Evolutionary conservation across 1,140 invertebrate species (phyloP), one percentile per base, ranked within the genome.

Genomic region (Cotesia vestalis): DNA sequence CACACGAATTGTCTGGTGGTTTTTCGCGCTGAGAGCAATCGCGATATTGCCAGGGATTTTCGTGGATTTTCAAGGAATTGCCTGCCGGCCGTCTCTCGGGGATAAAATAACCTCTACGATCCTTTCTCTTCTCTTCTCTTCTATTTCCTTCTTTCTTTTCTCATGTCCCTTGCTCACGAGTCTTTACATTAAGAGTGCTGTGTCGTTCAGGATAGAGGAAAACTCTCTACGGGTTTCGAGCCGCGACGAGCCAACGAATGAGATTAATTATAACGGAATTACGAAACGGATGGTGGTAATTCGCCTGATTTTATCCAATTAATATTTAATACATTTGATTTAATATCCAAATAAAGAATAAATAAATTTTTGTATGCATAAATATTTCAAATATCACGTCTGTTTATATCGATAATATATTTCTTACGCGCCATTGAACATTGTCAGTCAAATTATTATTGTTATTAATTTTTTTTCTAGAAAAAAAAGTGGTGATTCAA

Each of bases 251-350:
- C 40, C 40, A 46, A 72, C 53, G 57, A 72, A 67, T 72, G 53
- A 67, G 55, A 72, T 72, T 72, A 67, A 72, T 72, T 72, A 72
- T 72, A 72, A 72, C 62, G 35, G 62, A 72, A 72, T 72, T 72
- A 72, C 63, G 35, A 72, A 59, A 66, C 62, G 70, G 70, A 72
- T 67, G 63, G 55, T 72, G 64, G 71, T 67, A 67, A 72, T 72
- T 72, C 71, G 40, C 64, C 55, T 72, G 71, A 72, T 67, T 72
- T 66, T 61, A 61, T 46, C 40, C 55, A 27, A 27, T 27, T 27
- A 27, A 27, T 27, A 27, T 27, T 27, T 27, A 27, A 27, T 27
- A 2, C 1, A 27, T 27, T 27, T 27, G 27, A 27, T 27, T 27
- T 27, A 27, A 1, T 27, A 27, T 27, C 27, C 27, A 27, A 27